These are phyloP conservation scores for Penaeus monodon DNA, from an alignment of 2,888 invertebrate genomes.

Conservation along the genomic window DNA sequence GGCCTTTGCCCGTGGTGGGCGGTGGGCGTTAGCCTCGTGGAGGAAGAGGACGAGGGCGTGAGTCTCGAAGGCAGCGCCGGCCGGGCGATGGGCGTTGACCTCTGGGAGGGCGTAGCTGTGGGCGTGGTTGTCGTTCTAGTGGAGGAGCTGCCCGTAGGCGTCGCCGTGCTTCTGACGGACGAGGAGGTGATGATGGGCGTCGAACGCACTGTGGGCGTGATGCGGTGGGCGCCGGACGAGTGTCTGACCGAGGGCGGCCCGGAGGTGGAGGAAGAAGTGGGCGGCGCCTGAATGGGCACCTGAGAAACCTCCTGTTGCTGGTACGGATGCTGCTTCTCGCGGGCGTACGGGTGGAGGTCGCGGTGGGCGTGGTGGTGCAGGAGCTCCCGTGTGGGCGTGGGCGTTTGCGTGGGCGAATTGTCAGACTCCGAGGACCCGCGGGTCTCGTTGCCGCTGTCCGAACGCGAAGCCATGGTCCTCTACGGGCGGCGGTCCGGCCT, in stretches of 20 bases:
- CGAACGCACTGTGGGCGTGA: slow-evolving; percentile 27
- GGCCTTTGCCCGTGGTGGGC: slow-evolving; percentile 44
- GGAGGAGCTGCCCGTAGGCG: slow-evolving; percentile 32
- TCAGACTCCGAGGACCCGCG: slow-evolving; percentile 65
- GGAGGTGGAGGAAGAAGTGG: neutral
- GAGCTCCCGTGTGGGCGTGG: slow-evolving; percentile 57
- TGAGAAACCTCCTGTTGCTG: slow-evolving; percentile 16
- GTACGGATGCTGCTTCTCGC: slow-evolving; percentile 17
- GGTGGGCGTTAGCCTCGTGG: slow-evolving; percentile 50
- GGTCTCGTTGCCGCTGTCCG: slow-evolving; percentile 65
- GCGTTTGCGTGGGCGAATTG: slow-evolving; percentile 59
- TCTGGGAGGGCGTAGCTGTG: slow-evolving; percentile 27
- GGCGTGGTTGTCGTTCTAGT: slow-evolving; percentile 46
- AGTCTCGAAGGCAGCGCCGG: slow-evolving; percentile 34
- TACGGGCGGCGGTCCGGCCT: slow-evolving; percentile 3
- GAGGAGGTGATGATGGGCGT: slow-evolving; percentile 38
- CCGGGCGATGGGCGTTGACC: slow-evolving; percentile 51
- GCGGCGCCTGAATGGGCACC: slow-evolving; percentile 14
- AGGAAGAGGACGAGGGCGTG: slow-evolving; percentile 29
- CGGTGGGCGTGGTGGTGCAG: slow-evolving; percentile 1
- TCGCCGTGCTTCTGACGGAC: slow-evolving; percentile 19
- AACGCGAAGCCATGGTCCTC: slow-evolving; percentile 60
- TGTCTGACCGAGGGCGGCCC: slow-evolving; percentile 12
- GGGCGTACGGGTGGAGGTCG: slow-evolving; percentile 25
- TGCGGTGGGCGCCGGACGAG: slow-evolving; percentile 12